Conservation (phyloP, 2,888 invertebrate species). For the Macrophya annulata region DNA sequence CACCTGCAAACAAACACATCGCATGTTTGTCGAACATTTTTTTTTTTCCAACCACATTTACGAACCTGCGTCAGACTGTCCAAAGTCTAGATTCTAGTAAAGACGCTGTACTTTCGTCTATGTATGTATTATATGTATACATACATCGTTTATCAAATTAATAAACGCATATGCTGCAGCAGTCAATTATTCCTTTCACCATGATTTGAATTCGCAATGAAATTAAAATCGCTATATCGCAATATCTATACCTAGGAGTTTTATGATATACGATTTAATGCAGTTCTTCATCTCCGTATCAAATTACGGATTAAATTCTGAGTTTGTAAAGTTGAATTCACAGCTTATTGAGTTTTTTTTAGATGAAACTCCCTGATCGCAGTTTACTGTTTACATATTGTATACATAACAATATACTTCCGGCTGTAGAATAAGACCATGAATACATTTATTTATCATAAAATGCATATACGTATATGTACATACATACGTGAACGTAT, state of each 20-base stretch:
- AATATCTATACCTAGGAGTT: not conserved
- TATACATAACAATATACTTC: slow-evolving; percentile 8
- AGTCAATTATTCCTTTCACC: not conserved
- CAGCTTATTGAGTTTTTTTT: slow-evolving; percentile 24
- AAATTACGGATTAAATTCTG: slow-evolving; percentile 17
- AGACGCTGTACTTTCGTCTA: not conserved
- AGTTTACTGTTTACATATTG: not conserved
- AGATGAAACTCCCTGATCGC: slow-evolving; percentile 4
- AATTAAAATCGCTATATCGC: not conserved
- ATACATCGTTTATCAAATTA: not conserved
- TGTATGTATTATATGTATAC: not conserved
- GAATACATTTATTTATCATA: not conserved
- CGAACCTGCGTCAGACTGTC: not conserved
- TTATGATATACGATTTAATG: slow-evolving; percentile 13
- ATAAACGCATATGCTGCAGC: not conserved
- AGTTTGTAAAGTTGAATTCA: not conserved
- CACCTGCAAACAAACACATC: not conserved
- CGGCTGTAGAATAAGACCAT: not conserved
- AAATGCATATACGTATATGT: not conserved
- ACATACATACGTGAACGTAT: not conserved
- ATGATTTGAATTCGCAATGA: not conserved
- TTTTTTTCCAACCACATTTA: not conserved
- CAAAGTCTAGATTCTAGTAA: not conserved
- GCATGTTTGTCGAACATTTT: not conserved
- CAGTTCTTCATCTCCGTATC: slow-evolving; percentile 18